Evolutionary conservation across 1,140 invertebrate genomes (phyloP).

Genomic region (Pseudomyrmex cubaensis): DNA sequence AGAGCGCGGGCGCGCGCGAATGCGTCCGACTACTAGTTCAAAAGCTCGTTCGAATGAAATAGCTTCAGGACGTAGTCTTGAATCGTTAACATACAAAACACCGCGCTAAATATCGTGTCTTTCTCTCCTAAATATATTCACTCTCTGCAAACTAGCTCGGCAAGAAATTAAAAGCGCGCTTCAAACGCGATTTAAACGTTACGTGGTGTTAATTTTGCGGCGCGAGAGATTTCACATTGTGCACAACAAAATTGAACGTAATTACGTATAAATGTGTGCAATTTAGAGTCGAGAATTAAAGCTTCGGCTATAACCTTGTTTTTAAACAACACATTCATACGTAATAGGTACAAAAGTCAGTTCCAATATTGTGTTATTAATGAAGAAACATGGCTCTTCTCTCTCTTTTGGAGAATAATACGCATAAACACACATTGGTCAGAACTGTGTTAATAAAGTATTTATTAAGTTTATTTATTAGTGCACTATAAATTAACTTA

Average conservation of each 20-base stretch:
- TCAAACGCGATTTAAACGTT: not conserved
- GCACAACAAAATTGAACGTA: constrained; percentile 2
- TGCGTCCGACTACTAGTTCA: constrained; percentile 40
- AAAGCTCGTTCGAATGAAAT: constrained; percentile 46
- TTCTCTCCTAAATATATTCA: constrained; percentile 4
- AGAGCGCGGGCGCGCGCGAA: not conserved
- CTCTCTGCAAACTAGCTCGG: not conserved
- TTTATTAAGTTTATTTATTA: not conserved
- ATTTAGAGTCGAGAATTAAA: constrained; percentile 10
- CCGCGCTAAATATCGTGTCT: constrained; percentile 14
- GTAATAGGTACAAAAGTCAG: not conserved
- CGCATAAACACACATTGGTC: not conserved
- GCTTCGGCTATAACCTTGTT: not conserved
- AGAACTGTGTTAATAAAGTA: not conserved
- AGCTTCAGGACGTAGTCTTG: not conserved
- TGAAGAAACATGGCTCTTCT: not conserved
- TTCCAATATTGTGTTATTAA: not conserved
- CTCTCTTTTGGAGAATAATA: constrained; percentile 21
- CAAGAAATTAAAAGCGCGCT: not conserved
- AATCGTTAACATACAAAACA: constrained; percentile 36
- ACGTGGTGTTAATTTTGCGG: constrained; percentile 2
- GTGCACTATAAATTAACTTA: not conserved
- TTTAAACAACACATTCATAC: not conserved
- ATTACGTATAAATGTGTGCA: not conserved
- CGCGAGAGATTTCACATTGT: not conserved